Evolutionary conservation across 1,140 invertebrate species (phyloP), one percentile per base, ranked within the genome.

Genomic region (Temnothorax nylanderi): DNA sequence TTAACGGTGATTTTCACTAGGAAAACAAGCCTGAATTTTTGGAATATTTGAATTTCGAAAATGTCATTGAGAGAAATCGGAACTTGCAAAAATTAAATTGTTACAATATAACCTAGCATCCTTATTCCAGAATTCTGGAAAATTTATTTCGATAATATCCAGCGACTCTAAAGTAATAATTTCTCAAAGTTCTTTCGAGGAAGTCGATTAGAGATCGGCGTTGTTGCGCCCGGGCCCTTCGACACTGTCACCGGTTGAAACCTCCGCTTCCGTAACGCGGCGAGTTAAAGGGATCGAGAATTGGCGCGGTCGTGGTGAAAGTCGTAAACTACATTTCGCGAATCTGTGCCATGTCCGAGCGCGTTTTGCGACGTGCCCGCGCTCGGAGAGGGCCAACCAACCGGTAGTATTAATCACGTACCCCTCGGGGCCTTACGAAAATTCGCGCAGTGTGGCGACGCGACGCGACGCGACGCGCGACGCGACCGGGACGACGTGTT

Each of bases 371-470:
- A 71, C 60, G 64, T 56, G 78, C 16, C 21, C 16, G 34, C 54
- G 41, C 69, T 75, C 81, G 60, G 47, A 67, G 21, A 54, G 56
- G 47, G 21, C 13, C 54, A 26, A 60, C 11, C 47, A 6, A 6
- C 7, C 34, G 11, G 41, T 56, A 69, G 51, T 49, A 13, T 7
- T 41, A 67, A n/a, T 34, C 26, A 26, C 58, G 75, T 65, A 62
- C 51, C 85, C 71, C 78, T 72, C 49, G 85, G 58, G 86, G 69
- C 74, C 69, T 90, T 90, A 85, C 88, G 88, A 89, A 82, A 90
- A 90, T 80, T 87, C 71, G 69, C 49, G 58, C 37, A n/a, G 8
- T 32, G 58, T 76, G 3, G 65, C 34, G 78, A n/a, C 37, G 4
- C 32, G 26, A 18, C 13, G 76, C 58, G 47, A 81, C 51, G 16